Evolutionary conservation across 2,113 vertebrate genomes (phyloP).

Genomic region (Centropus unirufus): DNA sequence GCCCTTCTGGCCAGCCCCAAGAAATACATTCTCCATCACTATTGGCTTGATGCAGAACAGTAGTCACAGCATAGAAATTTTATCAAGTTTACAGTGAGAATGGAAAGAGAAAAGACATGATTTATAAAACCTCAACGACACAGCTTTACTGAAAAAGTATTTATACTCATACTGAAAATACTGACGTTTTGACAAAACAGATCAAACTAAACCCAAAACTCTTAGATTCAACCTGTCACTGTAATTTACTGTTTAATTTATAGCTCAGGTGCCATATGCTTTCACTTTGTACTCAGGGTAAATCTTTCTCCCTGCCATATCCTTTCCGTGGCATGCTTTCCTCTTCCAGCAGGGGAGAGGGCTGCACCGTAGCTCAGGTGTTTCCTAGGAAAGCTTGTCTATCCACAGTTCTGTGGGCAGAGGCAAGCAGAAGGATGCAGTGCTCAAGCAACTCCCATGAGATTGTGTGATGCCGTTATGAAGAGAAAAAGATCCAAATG

Average conservation of each 20-base stretch:
- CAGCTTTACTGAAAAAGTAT: not conserved
- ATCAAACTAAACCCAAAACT: not conserved
- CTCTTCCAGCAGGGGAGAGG: not conserved
- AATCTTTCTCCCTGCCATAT: not conserved
- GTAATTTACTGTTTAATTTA: not conserved
- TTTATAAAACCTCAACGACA: not conserved
- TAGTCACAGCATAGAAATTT: not conserved
- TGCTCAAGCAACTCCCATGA: not conserved
- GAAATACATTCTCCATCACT: accelerated
- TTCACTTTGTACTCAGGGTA: not conserved
- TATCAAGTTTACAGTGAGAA: not conserved
- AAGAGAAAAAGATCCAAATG: not conserved
- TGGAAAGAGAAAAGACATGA: not conserved
- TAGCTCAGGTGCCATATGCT: not conserved
- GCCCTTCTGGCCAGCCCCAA: not conserved
- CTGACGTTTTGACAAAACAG: not conserved
- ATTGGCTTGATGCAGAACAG: not conserved
- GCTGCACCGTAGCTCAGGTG: not conserved
- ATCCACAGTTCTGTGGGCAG: not conserved
- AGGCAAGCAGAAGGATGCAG: not conserved
- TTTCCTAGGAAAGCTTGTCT: not conserved
- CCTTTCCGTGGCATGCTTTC: not conserved
- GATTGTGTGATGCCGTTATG: not conserved
- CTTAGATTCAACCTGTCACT: not conserved
- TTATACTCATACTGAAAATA: not conserved